Conservation (phyloP, 1,140 invertebrate genomes). For the Chironomus tepperi region DNA sequence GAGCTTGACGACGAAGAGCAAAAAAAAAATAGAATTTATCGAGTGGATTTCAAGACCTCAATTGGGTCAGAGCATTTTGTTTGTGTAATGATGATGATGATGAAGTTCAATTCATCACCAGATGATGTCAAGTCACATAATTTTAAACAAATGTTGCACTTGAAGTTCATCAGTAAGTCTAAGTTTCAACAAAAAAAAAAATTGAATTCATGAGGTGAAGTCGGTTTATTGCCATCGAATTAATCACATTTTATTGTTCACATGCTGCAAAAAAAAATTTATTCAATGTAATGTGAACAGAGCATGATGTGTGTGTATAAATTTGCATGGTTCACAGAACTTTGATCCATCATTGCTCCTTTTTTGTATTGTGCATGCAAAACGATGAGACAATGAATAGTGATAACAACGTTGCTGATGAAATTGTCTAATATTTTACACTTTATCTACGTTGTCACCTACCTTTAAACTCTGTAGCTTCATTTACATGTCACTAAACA, state of each 20-base stretch:
- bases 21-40: too few relatives aligned
- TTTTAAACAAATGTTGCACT: too few relatives aligned
- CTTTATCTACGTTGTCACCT: too few relatives aligned
- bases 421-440: too few relatives aligned
- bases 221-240: background rate
- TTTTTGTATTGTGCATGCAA: background rate
- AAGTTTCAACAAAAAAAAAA: background rate
- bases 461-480: too few relatives aligned
- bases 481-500: too few relatives aligned
- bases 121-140: background rate
- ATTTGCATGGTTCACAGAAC: background rate
- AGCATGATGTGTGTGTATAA: too few relatives aligned
- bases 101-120: background rate
- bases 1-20: background rate
- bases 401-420: too few relatives aligned
- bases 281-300: too few relatives aligned
- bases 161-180: too few relatives aligned
- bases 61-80: constrained; percentile 1
- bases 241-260: background rate
- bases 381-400: too few relatives aligned
- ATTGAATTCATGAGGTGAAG: background rate
- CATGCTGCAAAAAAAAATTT: too few relatives aligned
- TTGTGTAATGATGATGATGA: background rate
- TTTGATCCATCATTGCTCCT: constrained; percentile 5
- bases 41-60: background rate